A percentile compares a stretch with the other conserved stretches of the same genome.
phyloP scores from a whole-genome alignment of 1,140 invertebrate genomes.

The Eueides isabella region DNA sequence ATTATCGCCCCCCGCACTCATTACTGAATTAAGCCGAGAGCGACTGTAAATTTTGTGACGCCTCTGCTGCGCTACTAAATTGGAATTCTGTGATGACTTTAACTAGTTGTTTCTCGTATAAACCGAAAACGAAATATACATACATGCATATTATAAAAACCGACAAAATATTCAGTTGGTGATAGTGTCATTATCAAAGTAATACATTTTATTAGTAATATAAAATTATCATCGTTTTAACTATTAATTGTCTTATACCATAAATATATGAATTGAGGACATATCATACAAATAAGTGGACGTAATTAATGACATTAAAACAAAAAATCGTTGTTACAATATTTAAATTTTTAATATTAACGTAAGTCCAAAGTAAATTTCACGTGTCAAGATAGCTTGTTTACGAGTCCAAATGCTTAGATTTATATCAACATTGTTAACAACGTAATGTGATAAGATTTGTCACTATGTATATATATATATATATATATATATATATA shows the following conservation, averaged over 20 bases:
- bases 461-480: too few species aligned
- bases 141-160: background rate
- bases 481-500: too few species aligned
- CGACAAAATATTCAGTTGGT: background rate
- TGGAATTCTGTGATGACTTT: constrained; percentile 57
- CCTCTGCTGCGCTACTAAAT: constrained; percentile 65
- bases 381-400: constrained; percentile 17
- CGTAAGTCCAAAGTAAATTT: constrained; percentile 25
- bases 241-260: constrained; percentile 1
- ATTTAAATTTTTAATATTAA: background rate
- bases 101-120: constrained; percentile 59
- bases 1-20: constrained; percentile 80
- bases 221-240: constrained; percentile 18
- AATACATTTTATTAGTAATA: too few species aligned
- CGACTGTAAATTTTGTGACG: constrained; percentile 73
- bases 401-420: constrained; percentile 15
- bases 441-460: constrained; percentile 31
- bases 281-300: background rate
- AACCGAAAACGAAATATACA: constrained; percentile 16
- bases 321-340: background rate
- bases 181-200: background rate
- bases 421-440: constrained; percentile 31
- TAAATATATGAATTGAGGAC: background rate
- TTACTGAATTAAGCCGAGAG: constrained; percentile 79
- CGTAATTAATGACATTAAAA: background rate